Conservation (phyloP, 2,797 vertebrate species). For the Typhlichthys eigenmanni region DNA sequence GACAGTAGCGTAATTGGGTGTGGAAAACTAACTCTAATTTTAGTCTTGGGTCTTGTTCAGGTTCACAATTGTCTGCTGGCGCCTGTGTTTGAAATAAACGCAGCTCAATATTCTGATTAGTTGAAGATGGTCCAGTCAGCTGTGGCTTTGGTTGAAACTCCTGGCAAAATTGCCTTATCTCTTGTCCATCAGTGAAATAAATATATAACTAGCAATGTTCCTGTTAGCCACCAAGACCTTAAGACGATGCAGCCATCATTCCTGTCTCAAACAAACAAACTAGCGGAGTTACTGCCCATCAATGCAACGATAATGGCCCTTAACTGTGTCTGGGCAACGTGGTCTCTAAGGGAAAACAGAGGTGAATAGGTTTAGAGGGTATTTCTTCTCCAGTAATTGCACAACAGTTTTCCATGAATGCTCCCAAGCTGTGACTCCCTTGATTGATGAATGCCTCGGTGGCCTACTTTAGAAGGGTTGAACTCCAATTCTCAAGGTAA, state of each 20-base stretch:
- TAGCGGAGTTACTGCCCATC: slow-evolving; percentile 24
- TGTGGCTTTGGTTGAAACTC: no score
- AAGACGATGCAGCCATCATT: slow-evolving; percentile 35
- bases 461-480: slow-evolving; percentile 32
- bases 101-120: no score
- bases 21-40: no score
- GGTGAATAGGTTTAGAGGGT: slow-evolving; percentile 11
- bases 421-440: slow-evolving; percentile 34
- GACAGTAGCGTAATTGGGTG: no score
- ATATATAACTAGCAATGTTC: slow-evolving; percentile 31
- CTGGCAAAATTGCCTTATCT: slow-evolving; percentile 27
- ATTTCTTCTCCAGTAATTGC: slow-evolving; percentile 40
- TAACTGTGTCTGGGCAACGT: slow-evolving; percentile 28
- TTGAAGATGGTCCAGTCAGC: no score
- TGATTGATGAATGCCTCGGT: slow-evolving; percentile 30
- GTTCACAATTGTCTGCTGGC: no score
- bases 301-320: slow-evolving; percentile 33
- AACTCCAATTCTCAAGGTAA: slow-evolving; percentile 22
- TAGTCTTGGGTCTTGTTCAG: no score
- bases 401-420: slow-evolving; percentile 39
- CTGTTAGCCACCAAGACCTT: not conserved
- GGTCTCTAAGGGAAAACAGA: slow-evolving; percentile 14
- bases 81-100: no score
- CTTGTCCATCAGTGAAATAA: slow-evolving; percentile 36
- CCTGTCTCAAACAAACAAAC: slow-evolving; percentile 9